Conservation (phyloP, 2,888 invertebrate genomes). For the Melanchra persicariae region DNA sequence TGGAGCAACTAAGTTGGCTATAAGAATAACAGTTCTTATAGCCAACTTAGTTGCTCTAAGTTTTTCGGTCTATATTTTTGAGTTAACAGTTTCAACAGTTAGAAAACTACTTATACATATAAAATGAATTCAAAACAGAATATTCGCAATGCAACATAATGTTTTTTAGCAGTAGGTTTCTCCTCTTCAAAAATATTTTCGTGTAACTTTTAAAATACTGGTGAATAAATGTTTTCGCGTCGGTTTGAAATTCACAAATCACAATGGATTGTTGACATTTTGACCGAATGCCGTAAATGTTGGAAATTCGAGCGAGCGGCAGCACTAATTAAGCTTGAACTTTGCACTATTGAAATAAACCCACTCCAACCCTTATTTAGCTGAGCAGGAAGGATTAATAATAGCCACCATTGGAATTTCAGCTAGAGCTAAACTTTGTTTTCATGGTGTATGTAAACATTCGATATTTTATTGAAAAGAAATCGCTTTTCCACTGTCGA, state of each 20-base stretch:
- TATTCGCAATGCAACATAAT: not conserved
- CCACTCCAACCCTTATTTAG: not conserved
- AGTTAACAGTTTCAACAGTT: constrained; percentile 1
- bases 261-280: constrained; percentile 31
- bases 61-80: constrained; percentile 1
- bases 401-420: not conserved
- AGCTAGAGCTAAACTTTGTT: not conserved
- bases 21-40: not conserved
- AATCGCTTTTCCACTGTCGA: not conserved
- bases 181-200: not conserved
- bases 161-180: not conserved
- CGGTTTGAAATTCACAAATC: constrained; percentile 28
- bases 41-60: not conserved
- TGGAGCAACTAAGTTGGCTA: not conserved
- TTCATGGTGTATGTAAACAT: not conserved
- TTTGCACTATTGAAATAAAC: constrained; percentile 1
- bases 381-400: not conserved
- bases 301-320: not conserved
- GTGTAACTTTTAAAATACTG: not conserved
- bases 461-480: not conserved
- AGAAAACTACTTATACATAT: not conserved
- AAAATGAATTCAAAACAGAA: not conserved
- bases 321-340: not conserved
- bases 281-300: constrained; percentile 9
- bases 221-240: not conserved